phyloP scores from a whole-genome alignment of 2,797 vertebrate species.

The Urocyon cinereoargenteus region DNA sequence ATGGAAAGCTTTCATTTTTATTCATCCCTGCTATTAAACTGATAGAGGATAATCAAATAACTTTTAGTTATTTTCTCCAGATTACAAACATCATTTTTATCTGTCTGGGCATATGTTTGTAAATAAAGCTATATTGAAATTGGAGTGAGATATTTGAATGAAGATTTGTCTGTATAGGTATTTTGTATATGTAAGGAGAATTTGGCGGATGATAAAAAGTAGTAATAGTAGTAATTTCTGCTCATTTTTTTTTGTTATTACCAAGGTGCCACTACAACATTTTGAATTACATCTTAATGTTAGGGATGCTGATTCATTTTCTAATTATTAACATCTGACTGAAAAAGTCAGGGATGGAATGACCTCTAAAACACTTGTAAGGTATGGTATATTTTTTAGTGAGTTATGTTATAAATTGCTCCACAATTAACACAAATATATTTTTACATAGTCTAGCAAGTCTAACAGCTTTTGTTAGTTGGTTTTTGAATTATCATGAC shows the following conservation, averaged over 20 bases:
- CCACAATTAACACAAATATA: neutral
- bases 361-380: conserved; percentile 44
- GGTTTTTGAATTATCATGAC: conserved; percentile 28
- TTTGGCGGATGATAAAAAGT: neutral
- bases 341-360: conserved; percentile 21
- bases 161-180: neutral
- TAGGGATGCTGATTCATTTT: conserved; percentile 40
- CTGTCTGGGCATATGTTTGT: neutral
- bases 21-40: neutral
- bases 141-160: neutral
- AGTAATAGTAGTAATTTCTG: neutral
- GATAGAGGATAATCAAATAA: neutral
- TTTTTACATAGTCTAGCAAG: conserved; percentile 50
- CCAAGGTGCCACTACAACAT: neutral
- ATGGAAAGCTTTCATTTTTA: conserved; percentile 7
- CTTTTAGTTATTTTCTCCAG: conserved; percentile 41
- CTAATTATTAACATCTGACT: conserved; percentile 48
- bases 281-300: conserved; percentile 42
- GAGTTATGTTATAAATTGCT: conserved; percentile 20
- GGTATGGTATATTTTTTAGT: neutral
- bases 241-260: neutral
- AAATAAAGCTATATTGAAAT: neutral
- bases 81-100: neutral
- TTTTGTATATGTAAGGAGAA: neutral
- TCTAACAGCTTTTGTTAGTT: neutral